phyloP scores from a whole-genome alignment of 2,797 vertebrate species.

The Pangasius krempfi region DNA sequence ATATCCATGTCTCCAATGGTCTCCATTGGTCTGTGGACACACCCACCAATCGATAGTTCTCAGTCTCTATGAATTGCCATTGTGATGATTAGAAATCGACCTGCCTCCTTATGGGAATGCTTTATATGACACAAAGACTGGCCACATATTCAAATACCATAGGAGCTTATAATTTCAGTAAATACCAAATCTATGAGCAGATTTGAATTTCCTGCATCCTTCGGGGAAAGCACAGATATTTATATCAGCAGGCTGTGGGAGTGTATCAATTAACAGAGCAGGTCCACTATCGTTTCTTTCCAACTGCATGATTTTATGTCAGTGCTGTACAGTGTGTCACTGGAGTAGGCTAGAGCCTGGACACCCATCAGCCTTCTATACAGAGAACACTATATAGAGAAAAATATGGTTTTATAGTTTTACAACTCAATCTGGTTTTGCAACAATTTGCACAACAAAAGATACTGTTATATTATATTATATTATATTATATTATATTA shows the following conservation, averaged over 20 bases:
- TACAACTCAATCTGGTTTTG: not conserved
- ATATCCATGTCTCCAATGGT: constrained; percentile 65
- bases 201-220: constrained; percentile 67
- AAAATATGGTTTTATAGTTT: not conserved
- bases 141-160: constrained; percentile 72
- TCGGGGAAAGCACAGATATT: constrained; percentile 58
- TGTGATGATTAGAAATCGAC: constrained; percentile 69
- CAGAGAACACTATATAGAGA: not conserved
- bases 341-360: not conserved
- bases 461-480: not conserved
- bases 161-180: constrained; percentile 71
- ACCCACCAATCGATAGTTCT: constrained; percentile 60
- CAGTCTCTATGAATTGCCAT: constrained; percentile 64
- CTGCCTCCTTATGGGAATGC: constrained; percentile 70
- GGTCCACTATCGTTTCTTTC: constrained; percentile 43
- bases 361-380: constrained; percentile 4
- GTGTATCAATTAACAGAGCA: constrained; percentile 63
- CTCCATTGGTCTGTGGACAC: constrained; percentile 57
- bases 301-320: constrained; percentile 18
- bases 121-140: constrained; percentile 68
- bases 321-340: constrained; percentile 24
- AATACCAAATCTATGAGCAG: constrained; percentile 74
- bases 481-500: not conserved
- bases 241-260: constrained; percentile 49
- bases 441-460: not conserved